phyloP scores from a whole-genome alignment of 92 coral and sea anemone species.

The Meandrina meandrites region DNA sequence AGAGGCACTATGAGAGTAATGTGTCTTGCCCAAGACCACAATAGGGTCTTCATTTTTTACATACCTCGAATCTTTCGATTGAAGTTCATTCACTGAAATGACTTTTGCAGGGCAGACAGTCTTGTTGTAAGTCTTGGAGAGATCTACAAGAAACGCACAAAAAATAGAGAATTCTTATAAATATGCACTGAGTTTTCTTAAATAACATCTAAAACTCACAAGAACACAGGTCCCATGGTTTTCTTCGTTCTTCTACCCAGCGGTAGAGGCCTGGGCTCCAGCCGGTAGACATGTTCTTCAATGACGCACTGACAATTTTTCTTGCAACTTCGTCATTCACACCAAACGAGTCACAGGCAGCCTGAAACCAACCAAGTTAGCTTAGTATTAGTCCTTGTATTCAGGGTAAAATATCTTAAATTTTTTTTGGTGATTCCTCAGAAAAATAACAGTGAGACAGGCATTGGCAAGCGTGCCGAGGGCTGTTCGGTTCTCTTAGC shows the following conservation, averaged over 20 bases:
- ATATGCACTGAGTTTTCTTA: not conserved
- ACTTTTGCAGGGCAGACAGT: conserved; percentile 31
- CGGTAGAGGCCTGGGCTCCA: conserved; percentile 65
- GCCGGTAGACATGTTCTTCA: conserved; percentile 57
- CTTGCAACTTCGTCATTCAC: conserved; percentile 34
- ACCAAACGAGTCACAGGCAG: conserved; percentile 37
- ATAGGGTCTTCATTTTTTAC: too few species aligned
- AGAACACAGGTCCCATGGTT: conserved; percentile 56
- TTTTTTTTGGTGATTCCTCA: not conserved
- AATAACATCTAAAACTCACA: conserved; percentile 43
- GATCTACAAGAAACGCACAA: conserved; percentile 12
- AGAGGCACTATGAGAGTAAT: too few species aligned
- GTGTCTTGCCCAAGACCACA: too few species aligned
- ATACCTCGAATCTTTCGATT: conserved; percentile 30
- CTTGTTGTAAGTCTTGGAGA: conserved; percentile 40
- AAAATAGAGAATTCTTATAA: not conserved
- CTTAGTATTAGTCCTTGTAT: not conserved
- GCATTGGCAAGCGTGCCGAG: not conserved
- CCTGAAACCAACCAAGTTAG: conserved; percentile 15
- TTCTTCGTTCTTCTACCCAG: conserved; percentile 46
- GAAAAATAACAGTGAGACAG: not conserved
- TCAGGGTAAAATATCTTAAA: not conserved
- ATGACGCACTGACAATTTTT: conserved; percentile 38
- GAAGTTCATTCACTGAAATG: conserved; percentile 38
- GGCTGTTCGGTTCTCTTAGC: not conserved